These are phyloP conservation scores for Lydus trimaculatus DNA, from an alignment of 2,888 invertebrate species.

Conservation along the genomic window DNA sequence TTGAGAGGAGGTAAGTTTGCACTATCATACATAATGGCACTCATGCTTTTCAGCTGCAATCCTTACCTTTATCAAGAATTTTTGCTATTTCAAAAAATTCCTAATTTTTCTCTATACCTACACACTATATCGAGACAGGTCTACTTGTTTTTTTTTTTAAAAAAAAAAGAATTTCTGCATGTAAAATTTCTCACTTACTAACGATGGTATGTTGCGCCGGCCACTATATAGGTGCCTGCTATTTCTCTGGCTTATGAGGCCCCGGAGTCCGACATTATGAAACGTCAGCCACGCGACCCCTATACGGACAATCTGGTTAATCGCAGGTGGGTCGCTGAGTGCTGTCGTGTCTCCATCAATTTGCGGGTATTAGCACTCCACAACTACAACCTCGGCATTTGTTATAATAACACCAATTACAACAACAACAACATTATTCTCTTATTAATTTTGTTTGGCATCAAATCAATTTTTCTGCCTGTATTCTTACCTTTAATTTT, in stretches of 20 bases:
- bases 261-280: slow-evolving; percentile 99
- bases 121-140: slow-evolving; percentile 45
- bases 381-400: slow-evolving; percentile 58
- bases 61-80: slow-evolving; percentile 14
- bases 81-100: not conserved
- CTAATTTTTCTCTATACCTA: slow-evolving; percentile 41
- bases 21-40: slow-evolving; percentile 47
- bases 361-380: slow-evolving; percentile 57
- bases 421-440: not conserved
- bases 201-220: slow-evolving; percentile 59
- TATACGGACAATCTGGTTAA: slow-evolving; percentile 99
- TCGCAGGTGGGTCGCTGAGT: slow-evolving; percentile 82
- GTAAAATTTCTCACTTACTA: slow-evolving; percentile 49
- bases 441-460: too few relatives aligned
- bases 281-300: slow-evolving; percentile 97
- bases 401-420: too few relatives aligned
- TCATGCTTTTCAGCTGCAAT: slow-evolving; percentile 40
- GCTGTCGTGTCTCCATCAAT: slow-evolving; percentile 47
- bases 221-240: slow-evolving; percentile 96
- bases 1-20: slow-evolving; percentile 38
- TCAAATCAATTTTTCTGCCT: not conserved
- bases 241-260: slow-evolving; percentile 99
- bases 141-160: too few relatives aligned
- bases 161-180: slow-evolving; percentile 50
- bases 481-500: slow-evolving; percentile 12